Conservation (phyloP, 1,140 invertebrate species). For the Brachionus plicatilis region DNA sequence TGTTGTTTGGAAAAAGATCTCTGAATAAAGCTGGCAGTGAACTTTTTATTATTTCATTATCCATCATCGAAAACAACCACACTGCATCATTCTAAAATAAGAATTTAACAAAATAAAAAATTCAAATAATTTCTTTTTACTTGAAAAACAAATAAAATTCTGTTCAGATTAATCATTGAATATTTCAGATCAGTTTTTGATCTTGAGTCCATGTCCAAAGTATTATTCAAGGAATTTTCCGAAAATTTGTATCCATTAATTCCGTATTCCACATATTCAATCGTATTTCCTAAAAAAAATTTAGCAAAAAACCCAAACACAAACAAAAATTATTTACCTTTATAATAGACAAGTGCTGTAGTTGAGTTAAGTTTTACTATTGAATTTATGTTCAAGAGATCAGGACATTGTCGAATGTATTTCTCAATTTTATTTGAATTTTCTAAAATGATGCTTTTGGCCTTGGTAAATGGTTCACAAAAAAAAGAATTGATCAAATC, state of each 20-base stretch:
- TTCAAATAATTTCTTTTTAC: not conserved
- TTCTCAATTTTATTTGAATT: conserved; percentile 7
- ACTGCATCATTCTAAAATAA: not conserved
- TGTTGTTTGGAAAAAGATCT: not conserved
- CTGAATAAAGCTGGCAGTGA: not conserved
- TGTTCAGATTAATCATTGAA: conserved; percentile 17
- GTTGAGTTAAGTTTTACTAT: conserved; percentile 10
- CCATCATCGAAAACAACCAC: not conserved
- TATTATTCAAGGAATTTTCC: not conserved
- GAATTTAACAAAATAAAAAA: not conserved
- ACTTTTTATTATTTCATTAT: not conserved
- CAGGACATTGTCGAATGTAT: not conserved
- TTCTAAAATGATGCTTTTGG: not conserved
- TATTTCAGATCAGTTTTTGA: conserved; percentile 17
- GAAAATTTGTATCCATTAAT: not conserved
- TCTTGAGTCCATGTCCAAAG: not conserved
- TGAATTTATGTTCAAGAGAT: not conserved
- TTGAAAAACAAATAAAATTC: conserved; percentile 35
- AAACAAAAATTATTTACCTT: not conserved
- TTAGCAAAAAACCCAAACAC: too few species aligned
- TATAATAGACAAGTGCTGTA: not conserved
- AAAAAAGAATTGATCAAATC: conserved; percentile 28
- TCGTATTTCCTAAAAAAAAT: not conserved
- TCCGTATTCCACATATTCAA: conserved; percentile 6
- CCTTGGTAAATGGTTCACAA: conserved; percentile 24